Evolutionary conservation across 2,113 vertebrate genomes (phyloP).

Genomic region (Archilochus colubris): DNA sequence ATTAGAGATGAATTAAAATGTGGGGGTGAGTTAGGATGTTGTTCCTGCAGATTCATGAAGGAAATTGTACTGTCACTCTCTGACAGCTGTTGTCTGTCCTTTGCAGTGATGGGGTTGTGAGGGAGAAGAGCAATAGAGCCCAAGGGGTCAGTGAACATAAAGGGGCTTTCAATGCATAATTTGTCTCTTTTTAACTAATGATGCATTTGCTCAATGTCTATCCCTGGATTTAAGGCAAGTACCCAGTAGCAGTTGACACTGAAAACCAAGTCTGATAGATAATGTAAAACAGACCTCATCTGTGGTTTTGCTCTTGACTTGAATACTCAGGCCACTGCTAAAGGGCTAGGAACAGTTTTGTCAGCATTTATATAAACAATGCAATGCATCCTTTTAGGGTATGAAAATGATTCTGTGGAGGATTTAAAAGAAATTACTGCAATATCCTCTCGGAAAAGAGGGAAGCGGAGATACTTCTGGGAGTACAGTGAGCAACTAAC

Average conservation of each 20-base stretch:
- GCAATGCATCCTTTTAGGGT: conserved; percentile 79
- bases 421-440: conserved; percentile 93
- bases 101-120: neutral
- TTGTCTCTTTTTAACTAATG: neutral
- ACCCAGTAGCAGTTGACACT: neutral
- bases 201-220: neutral
- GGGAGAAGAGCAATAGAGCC: neutral
- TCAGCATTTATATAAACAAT: neutral
- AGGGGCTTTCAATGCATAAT: neutral
- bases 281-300: neutral
- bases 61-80: neutral
- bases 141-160: neutral
- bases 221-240: neutral
- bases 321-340: neutral
- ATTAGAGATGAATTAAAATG: neutral
- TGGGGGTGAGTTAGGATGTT: neutral
- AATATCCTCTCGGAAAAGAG: conserved; percentile 91
- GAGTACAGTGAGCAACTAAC: conserved; percentile 97
- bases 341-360: neutral
- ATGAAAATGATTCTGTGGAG: conserved; percentile 91
- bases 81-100: neutral
- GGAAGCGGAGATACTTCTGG: conserved; percentile 97
- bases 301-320: neutral
- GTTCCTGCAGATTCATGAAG: neutral
- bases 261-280: neutral